phyloP scores from a whole-genome alignment of 2,888 invertebrate genomes.

The Amphipyra berbera region DNA sequence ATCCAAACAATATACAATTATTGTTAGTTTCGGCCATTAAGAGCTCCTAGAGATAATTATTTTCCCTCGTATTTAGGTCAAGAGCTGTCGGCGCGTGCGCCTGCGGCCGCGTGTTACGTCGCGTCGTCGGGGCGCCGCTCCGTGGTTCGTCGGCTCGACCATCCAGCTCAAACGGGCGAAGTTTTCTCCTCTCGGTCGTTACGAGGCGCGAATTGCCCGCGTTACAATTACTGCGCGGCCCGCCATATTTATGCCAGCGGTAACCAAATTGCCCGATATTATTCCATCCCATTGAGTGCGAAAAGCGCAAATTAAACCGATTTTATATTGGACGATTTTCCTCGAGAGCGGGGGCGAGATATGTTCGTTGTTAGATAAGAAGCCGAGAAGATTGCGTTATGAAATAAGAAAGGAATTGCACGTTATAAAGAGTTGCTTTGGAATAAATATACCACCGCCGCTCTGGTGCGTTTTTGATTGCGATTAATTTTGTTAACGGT shows the following conservation, averaged over 20 bases:
- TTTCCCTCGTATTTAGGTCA: slow-evolving; percentile 37
- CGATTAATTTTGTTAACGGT: slow-evolving; percentile 69
- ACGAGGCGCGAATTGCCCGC: slow-evolving; percentile 89
- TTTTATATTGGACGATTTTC: slow-evolving; percentile 90
- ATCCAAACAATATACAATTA: slow-evolving; percentile 28
- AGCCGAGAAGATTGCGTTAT: slow-evolving; percentile 88
- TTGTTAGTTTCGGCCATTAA: slow-evolving; percentile 38
- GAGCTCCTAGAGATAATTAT: slow-evolving; percentile 25
- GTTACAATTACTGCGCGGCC: slow-evolving; percentile 89
- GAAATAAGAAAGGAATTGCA: slow-evolving; percentile 89
- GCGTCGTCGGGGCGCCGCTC: slow-evolving; percentile 39
- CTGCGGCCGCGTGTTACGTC: slow-evolving; percentile 41
- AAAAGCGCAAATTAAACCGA: slow-evolving; percentile 90
- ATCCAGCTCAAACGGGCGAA: slow-evolving; percentile 84
- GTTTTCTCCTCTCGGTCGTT: slow-evolving; percentile 87
- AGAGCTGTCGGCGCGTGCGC: slow-evolving; percentile 51
- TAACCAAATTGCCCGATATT: slow-evolving; percentile 90
- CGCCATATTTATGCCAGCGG: slow-evolving; percentile 89
- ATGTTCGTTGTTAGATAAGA: slow-evolving; percentile 88
- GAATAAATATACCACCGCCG: slow-evolving; percentile 77
- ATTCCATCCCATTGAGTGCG: slow-evolving; percentile 90
- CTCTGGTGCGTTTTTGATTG: slow-evolving; percentile 74
- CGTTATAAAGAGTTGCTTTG: slow-evolving; percentile 85
- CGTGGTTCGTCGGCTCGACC: slow-evolving; percentile 66
- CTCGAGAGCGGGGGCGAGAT: slow-evolving; percentile 87